These are phyloP conservation scores for Pygocentrus nattereri DNA, from an alignment of 2,797 vertebrate species.

Conservation along the genomic window DNA sequence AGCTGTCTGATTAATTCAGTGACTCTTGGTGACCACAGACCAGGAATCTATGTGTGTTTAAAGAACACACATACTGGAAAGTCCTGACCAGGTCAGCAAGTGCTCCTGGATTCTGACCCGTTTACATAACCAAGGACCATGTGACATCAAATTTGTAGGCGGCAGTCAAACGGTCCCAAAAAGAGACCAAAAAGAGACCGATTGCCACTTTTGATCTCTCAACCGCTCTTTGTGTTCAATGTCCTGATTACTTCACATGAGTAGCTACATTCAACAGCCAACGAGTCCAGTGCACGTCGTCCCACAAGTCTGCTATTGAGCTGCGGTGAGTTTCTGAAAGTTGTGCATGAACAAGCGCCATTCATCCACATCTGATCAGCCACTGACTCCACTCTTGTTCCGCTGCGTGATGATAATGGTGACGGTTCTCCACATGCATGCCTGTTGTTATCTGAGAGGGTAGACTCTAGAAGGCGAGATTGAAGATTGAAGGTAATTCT, in stretches of 20 bases:
- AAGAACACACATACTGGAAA: slow-evolving; percentile 1
- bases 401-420: not conserved
- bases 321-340: slow-evolving; percentile 45
- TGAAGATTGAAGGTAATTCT: not conserved
- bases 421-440: not conserved
- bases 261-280: slow-evolving; percentile 17
- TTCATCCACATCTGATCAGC: not conserved
- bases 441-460: not conserved
- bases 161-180: slow-evolving; percentile 45
- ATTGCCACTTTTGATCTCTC: slow-evolving; percentile 64
- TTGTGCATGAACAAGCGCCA: slow-evolving; percentile 24
- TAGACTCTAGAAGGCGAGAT: no score
- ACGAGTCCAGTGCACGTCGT: slow-evolving; percentile 22
- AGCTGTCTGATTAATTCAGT: slow-evolving; percentile 7
- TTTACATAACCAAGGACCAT: slow-evolving; percentile 69
- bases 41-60: not conserved
- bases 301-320: slow-evolving; percentile 43
- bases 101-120: slow-evolving; percentile 45
- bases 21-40: not conserved
- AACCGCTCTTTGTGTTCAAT: slow-evolving; percentile 60
- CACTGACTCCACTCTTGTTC: not conserved
- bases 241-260: slow-evolving; percentile 66
- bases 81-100: slow-evolving; percentile 57
- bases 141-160: slow-evolving; percentile 48
- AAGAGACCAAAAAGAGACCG: slow-evolving; percentile 57